Evolutionary conservation across 2,113 vertebrate genomes (phyloP).

Genomic region (Spea multiplicata): DNA sequence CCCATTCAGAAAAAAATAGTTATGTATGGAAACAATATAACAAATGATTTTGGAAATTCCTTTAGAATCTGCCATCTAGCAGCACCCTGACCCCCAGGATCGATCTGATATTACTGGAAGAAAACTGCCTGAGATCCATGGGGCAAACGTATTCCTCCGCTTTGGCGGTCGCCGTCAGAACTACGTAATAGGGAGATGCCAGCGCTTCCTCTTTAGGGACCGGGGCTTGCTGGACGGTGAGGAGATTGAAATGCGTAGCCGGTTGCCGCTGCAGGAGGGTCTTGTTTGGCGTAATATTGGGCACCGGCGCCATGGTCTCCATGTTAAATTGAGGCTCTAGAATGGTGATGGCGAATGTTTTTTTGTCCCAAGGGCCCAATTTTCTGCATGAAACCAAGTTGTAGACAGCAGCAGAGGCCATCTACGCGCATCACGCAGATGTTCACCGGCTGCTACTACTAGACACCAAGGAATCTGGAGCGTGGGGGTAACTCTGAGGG

Average conservation of each 20-base stretch:
- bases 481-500: no score
- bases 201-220: conserved; percentile 88
- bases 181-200: conserved; percentile 85
- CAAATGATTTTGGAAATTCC: no score
- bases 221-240: conserved; percentile 87
- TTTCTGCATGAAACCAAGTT: no score
- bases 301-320: conserved; percentile 91
- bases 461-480: no score
- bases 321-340: conserved; percentile 95
- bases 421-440: no score
- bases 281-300: conserved; percentile 96
- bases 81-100: conserved; percentile 80
- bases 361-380: no score
- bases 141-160: conserved; percentile 94
- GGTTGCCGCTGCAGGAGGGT: conserved; percentile 89
- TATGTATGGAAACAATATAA: no score
- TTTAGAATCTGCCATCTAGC: no score
- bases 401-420: no score
- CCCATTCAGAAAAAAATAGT: no score
- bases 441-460: no score
- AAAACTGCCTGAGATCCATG: conserved; percentile 88
- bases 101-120: conserved; percentile 73
- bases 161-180: conserved; percentile 92
- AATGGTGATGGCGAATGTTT: no score
- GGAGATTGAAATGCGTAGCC: conserved; percentile 90